Percentiles rank a stretch among this genome's conserved stretches.
These are phyloP conservation scores for Ichneumon xanthorius DNA, from an alignment of 2,888 invertebrate genomes.

Conservation along the genomic window DNA sequence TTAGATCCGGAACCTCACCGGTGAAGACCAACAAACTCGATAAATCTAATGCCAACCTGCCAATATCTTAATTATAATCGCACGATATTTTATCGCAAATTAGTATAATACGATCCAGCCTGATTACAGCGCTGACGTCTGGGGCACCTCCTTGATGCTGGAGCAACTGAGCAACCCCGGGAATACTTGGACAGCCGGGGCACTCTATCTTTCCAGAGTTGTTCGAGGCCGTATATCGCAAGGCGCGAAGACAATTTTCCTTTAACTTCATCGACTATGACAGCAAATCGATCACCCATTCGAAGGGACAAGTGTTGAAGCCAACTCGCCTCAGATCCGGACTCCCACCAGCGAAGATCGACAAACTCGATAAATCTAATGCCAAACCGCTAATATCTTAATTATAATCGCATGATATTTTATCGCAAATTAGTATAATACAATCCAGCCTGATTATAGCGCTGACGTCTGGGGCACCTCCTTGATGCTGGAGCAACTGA, in stretches of 20 bases:
- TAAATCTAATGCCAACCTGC: slow-evolving; percentile 54
- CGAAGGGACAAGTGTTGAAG: not conserved
- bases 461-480: slow-evolving; percentile 31
- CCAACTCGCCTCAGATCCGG: too few species aligned
- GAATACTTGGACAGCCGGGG: slow-evolving; percentile 1
- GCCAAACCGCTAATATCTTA: slow-evolving; percentile 49
- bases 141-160: slow-evolving; percentile 23
- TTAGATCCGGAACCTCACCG: not conserved
- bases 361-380: slow-evolving; percentile 63
- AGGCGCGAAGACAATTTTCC: slow-evolving; percentile 80
- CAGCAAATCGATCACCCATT: not conserved
- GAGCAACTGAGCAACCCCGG: slow-evolving; percentile 21
- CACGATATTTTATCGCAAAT: slow-evolving; percentile 64
- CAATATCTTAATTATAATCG: slow-evolving; percentile 61
- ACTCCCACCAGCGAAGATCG: not conserved
- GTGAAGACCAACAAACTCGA: slow-evolving; percentile 42
- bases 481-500: slow-evolving; percentile 41
- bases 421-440: slow-evolving; percentile 66
- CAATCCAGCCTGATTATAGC: slow-evolving; percentile 63
- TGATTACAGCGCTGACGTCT: slow-evolving; percentile 59
- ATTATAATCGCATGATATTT: slow-evolving; percentile 65
- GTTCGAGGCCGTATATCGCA: slow-evolving; percentile 69
- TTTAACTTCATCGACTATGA: slow-evolving; percentile 80
- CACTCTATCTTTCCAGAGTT: slow-evolving; percentile 60
- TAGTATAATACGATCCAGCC: slow-evolving; percentile 60